Evolutionary conservation across 2,113 vertebrate species (phyloP), one percentile per base, ranked within the genome.

Genomic region (Sardina pilchardus): DNA sequence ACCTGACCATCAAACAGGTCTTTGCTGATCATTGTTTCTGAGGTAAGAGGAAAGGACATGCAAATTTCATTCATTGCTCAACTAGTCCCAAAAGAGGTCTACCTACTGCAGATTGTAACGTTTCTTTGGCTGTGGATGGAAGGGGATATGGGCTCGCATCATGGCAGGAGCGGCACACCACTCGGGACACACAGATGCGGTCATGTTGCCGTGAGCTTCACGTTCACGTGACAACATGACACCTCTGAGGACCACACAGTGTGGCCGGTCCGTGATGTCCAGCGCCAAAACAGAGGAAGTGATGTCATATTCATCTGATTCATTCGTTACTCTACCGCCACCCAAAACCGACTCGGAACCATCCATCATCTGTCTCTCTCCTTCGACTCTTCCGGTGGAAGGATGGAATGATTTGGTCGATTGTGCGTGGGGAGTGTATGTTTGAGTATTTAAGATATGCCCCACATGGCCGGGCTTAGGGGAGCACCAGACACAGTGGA

Each of bases 391-490:
- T 78, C 10, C 71, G 36, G 16, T 17, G 30, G 30, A 12, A 36
- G 30, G 71, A 36, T 78, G 30, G 26, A 17, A 17, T 78, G 34
- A 78, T 78, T 59, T 17, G 67, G 26, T 30, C 24, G 67, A 75
- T 36, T 75, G 63, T 34, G 63, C 1, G 63, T 34, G 26, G 3
- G 3, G 26, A 17, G 63, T 71, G 63, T 71, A 16, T 71, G 10
- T 78, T 34, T 78, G 16, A 34, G 78, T 85, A 78, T 89, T 50
- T 81, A 44, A 44, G 71, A 85, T 88, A 89, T 89, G 86, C 87
- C 88, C 87, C 88, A 89, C 90, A 90, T 89, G 87, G 84, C 89
- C 90, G 87, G 88, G 67, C 48, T 82, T 81, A 87, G 88, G 86
- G 88, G 88, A 88, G 85, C 86, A 83, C 84, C 84, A 83, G 78